Conservation (phyloP, 2,888 invertebrate genomes). For the Sepioteuthis lessoniana region DNA sequence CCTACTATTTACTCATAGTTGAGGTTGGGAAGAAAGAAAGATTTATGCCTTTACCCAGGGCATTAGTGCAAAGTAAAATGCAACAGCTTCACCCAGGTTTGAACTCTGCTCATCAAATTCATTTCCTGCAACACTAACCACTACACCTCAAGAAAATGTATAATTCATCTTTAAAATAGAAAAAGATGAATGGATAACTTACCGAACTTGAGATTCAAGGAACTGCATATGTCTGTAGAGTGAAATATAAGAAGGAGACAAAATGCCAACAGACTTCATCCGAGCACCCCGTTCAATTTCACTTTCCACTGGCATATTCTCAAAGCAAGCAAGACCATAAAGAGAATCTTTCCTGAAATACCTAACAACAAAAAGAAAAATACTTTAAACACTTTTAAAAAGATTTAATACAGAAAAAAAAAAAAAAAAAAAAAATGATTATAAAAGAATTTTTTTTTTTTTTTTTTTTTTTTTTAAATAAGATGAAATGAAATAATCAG, state of each 20-base stretch:
- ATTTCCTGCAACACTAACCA: no score
- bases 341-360: conserved; percentile 74
- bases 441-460: not conserved
- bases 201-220: conserved; percentile 75
- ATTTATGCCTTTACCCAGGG: no score
- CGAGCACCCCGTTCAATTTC: conserved; percentile 75
- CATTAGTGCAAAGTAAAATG: no score
- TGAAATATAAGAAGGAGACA: conserved; percentile 74
- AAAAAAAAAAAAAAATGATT: not conserved
- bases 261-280: conserved; percentile 76
- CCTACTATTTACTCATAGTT: no score
- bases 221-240: conserved; percentile 75
- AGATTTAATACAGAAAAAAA: no score
- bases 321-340: conserved; percentile 76
- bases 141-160: no score
- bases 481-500: no score
- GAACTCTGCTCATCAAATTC: no score
- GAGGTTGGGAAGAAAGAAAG: no score
- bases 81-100: no score
- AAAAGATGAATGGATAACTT: conserved; percentile 47
- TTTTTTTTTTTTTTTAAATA: not conserved
- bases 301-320: conserved; percentile 75
- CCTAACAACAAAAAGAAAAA: conserved; percentile 67
- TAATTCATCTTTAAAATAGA: not conserved
- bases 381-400: no score